A percentile compares a stretch with the other conserved stretches of the same genome.
Conservation (phyloP, 2,888 invertebrate genomes). For the Dyspetes luteomarginatus region DNA sequence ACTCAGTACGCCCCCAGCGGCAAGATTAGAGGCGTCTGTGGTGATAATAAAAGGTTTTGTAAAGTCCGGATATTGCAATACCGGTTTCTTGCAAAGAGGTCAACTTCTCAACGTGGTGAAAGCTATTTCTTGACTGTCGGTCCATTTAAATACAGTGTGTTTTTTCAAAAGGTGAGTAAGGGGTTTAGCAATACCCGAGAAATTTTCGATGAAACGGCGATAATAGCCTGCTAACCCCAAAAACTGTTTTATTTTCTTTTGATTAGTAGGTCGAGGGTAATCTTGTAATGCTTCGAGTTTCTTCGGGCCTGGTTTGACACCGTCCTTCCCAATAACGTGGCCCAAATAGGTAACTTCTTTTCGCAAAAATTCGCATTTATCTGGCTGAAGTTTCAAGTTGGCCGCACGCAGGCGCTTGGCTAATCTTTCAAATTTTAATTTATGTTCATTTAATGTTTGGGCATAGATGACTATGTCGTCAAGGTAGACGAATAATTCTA, state of each 20-base stretch:
- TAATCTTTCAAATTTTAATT: conserved; percentile 41
- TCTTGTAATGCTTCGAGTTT: conserved; percentile 54
- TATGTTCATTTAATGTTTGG: no score
- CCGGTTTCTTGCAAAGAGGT: conserved; percentile 53
- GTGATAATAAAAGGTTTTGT: conserved; percentile 56
- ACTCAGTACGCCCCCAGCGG: conserved; percentile 41
- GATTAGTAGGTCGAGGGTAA: conserved; percentile 44
- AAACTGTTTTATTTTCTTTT: conserved; percentile 55
- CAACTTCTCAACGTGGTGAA: no score
- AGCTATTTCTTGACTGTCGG: no score
- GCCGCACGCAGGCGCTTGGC: conserved; percentile 43
- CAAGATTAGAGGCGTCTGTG: conserved; percentile 53
- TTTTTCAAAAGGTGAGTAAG: conserved; percentile 51
- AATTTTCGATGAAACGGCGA: conserved; percentile 55
- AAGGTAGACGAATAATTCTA: background rate
- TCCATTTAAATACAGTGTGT: conserved; percentile 50
- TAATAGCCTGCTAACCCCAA: conserved; percentile 58
- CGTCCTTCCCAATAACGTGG: conserved; percentile 51
- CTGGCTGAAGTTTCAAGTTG: conserved; percentile 36
- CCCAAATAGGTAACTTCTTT: conserved; percentile 56
- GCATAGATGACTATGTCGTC: conserved; percentile 62
- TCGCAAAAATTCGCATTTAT: conserved; percentile 58
- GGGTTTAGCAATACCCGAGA: conserved; percentile 47
- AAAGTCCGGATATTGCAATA: conserved; percentile 61
- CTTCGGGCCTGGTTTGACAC: conserved; percentile 52